Evolutionary conservation across 2,888 invertebrate species (phyloP).

Genomic region (Altica lythri): DNA sequence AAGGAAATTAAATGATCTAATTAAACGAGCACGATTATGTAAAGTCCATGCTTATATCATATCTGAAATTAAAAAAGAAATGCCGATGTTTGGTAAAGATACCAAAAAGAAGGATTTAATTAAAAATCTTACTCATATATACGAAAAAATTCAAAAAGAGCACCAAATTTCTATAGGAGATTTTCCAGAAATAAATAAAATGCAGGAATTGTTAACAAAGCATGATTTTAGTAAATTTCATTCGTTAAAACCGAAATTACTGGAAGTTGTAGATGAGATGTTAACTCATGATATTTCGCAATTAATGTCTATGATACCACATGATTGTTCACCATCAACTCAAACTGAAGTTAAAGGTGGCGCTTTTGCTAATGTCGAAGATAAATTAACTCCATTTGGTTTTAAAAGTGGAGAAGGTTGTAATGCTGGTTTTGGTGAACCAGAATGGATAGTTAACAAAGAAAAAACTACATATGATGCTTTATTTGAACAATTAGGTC

Average conservation of each 20-base stretch:
- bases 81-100: constrained; percentile 96
- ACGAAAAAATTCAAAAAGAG: constrained; percentile 85
- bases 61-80: constrained; percentile 88
- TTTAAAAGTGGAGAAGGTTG: constrained; percentile 93
- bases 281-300: constrained; percentile 90
- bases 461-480: constrained; percentile 84
- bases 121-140: constrained; percentile 86
- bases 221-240: constrained; percentile 96
- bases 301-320: constrained; percentile 94
- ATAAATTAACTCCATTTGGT: constrained; percentile 84
- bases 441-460: constrained; percentile 94
- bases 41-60: constrained; percentile 99
- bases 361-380: constrained; percentile 87
- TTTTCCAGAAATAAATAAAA: constrained; percentile 93
- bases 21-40: constrained; percentile 93
- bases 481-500: constrained; percentile 77
- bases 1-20: constrained; percentile 95
- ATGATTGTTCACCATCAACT: constrained; percentile 43
- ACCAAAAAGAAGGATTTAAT: constrained; percentile 96
- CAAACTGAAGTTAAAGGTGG: constrained; percentile 69
- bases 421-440: constrained; percentile 93
- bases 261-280: constrained; percentile 95
- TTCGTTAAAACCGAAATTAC: constrained; percentile 81
- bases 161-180: constrained; percentile 96
- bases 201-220: constrained; percentile 83